Conservation (phyloP, 1,140 invertebrate genomes). For the Campoletis sonorensis region DNA sequence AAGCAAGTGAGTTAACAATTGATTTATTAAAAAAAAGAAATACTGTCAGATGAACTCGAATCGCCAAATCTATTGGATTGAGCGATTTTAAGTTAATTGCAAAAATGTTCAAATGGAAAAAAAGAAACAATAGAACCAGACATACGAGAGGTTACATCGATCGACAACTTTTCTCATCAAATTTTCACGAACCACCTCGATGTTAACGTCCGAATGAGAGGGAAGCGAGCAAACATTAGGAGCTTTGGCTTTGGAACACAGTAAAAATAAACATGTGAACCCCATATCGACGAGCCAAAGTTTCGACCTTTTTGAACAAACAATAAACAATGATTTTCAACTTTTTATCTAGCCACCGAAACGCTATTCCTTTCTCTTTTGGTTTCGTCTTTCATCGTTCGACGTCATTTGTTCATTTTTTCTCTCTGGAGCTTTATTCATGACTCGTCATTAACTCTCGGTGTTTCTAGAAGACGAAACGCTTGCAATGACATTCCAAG, state of each 20-base stretch:
- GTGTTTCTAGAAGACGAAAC: background rate
- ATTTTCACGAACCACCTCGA: conserved; percentile 58
- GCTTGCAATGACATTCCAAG: conserved; percentile 16
- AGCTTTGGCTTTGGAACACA: conserved; percentile 52
- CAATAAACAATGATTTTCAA: conserved; percentile 53
- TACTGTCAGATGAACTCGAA: background rate
- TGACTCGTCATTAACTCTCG: conserved; percentile 54
- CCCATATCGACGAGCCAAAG: conserved; percentile 20
- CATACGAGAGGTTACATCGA: conserved; percentile 42
- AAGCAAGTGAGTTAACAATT: conserved; percentile 81
- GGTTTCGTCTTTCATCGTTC: background rate
- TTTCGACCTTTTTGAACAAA: conserved; percentile 49
- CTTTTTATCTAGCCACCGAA: background rate
- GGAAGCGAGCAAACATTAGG: conserved; percentile 56
- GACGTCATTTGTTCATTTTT: conserved; percentile 12
- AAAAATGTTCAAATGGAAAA: conserved; percentile 35
- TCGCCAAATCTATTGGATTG: too few relatives aligned
- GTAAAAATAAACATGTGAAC: background rate
- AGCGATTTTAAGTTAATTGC: background rate
- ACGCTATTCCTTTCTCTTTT: conserved; percentile 17
- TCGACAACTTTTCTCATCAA: conserved; percentile 53
- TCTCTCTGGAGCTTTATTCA: conserved; percentile 23
- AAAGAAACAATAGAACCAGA: conserved; percentile 27
- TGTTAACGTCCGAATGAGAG: conserved; percentile 40
- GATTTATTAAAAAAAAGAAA: background rate